Evolutionary conservation across 2,113 vertebrate genomes (phyloP).

Genomic region (Pagrus major): DNA sequence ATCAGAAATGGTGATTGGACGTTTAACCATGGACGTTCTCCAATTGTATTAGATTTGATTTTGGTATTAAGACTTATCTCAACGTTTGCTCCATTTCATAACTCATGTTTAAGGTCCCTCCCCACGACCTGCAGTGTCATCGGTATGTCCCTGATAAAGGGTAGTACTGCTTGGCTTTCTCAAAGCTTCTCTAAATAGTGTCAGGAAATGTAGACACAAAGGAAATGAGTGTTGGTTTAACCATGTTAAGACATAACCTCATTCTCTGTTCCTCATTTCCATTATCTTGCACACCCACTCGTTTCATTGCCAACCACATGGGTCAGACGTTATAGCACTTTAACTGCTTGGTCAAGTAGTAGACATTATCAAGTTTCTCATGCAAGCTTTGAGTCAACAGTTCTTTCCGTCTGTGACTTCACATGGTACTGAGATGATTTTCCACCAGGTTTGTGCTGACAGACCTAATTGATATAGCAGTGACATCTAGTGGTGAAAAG

Average conservation of each 20-base stretch:
- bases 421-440: background rate
- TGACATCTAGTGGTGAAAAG: conserved; percentile 70
- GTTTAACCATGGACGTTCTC: background rate
- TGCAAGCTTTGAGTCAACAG: background rate
- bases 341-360: background rate
- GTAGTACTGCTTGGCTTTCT: background rate
- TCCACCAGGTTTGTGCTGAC: background rate
- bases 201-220: conserved; percentile 46
- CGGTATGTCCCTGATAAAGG: background rate
- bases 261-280: conserved; percentile 17
- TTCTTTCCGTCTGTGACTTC: background rate
- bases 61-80: background rate
- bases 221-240: background rate
- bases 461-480: conserved; percentile 11
- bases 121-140: too few species aligned
- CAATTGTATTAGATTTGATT: background rate
- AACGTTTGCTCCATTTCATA: background rate
- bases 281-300: background rate
- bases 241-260: background rate
- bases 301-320: background rate
- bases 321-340: background rate
- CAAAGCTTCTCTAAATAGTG: background rate
- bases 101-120: background rate
- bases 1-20: background rate
- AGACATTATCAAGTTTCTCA: background rate